phyloP scores from a whole-genome alignment of 2,888 invertebrate species.

The Prosopocoilus inquinatus region DNA sequence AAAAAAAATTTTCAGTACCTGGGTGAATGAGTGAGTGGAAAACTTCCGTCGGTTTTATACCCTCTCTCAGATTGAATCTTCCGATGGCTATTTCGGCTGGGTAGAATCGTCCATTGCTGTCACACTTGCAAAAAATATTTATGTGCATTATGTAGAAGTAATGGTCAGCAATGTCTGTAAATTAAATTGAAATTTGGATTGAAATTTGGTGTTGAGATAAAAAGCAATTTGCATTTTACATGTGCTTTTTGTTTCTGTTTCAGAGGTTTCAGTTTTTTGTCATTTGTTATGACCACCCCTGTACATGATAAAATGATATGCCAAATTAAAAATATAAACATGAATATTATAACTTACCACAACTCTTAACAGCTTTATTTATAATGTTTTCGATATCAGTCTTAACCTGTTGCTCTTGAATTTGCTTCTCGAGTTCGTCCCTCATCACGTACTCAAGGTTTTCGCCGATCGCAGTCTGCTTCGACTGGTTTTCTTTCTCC shows the following conservation, averaged over 20 bases:
- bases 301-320: too few relatives aligned
- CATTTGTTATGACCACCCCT: too few relatives aligned
- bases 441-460: constrained; percentile 27
- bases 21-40: constrained; percentile 50
- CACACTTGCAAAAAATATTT: constrained; percentile 42
- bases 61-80: constrained; percentile 51
- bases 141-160: constrained; percentile 45
- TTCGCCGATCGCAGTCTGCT: constrained; percentile 41
- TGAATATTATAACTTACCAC: constrained; percentile 2
- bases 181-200: constrained; percentile 36
- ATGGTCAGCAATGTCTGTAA: constrained; percentile 20
- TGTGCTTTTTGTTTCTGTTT: too few relatives aligned
- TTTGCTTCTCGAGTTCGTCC: constrained; percentile 17
- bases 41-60: constrained; percentile 46
- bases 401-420: constrained; percentile 14
- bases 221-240: not conserved
- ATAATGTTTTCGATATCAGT: constrained; percentile 19
- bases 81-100: constrained; percentile 57
- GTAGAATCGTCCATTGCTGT: constrained; percentile 37
- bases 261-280: too few relatives aligned
- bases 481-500: constrained; percentile 29
- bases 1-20: constrained; percentile 37
- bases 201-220: too few relatives aligned
- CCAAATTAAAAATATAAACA: too few relatives aligned
- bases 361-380: constrained; percentile 8